Base-by-base conservation (phyloP, 1,140 invertebrate species). In the Conopomorpha cramerella region DNA sequence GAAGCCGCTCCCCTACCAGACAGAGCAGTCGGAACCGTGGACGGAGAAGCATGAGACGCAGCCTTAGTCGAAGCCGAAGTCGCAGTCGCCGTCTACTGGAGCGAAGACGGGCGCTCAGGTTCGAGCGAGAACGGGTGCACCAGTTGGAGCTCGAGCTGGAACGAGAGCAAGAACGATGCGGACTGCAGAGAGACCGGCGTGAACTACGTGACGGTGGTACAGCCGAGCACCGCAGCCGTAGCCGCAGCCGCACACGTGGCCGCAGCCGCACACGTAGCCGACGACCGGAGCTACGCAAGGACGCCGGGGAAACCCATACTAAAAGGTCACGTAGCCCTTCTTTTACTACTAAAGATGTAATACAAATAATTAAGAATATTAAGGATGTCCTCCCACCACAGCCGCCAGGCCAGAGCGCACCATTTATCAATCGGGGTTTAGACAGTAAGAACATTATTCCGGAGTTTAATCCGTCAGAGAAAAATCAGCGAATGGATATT, bases 401-500 rank as follows among this genome's bases (percentile, higher is more conserved):
- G 15, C 30, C 30, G 14, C 8, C 14, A 33, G 33, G 28, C 30
- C 17, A 38, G 11, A 28, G 16, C 16, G 8, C 37, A 25, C 16
- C 23, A 8, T n/a, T n/a, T n/a, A 16, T 6, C 16, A 15, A 29
- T 14, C 28, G 17, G 31, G 17, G 12, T 16, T 12, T 36, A 8
- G 19, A 36, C 23, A 12, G 33, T 19, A 41, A 38, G 35, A 42
- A 42, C 33, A 42, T 34, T 16, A 4, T 42, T 11, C 34, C 40
- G 2, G 30, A 36, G 2, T 42, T 42, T 30, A 15, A 42, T 14
- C 34, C 40, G 1, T 42, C 35, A 3, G 7, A 7, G n/a, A 42
- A 37, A 33, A 33, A 12, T 13, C 34, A 41, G 27, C 18, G 30
- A n/a, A 16, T 41, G 8, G 34, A 36, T 12, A 12, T 36, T 1